These are phyloP conservation scores for Dolichotis patagonum DNA, from an alignment of 2,113 vertebrate species.

Conservation along the genomic window DNA sequence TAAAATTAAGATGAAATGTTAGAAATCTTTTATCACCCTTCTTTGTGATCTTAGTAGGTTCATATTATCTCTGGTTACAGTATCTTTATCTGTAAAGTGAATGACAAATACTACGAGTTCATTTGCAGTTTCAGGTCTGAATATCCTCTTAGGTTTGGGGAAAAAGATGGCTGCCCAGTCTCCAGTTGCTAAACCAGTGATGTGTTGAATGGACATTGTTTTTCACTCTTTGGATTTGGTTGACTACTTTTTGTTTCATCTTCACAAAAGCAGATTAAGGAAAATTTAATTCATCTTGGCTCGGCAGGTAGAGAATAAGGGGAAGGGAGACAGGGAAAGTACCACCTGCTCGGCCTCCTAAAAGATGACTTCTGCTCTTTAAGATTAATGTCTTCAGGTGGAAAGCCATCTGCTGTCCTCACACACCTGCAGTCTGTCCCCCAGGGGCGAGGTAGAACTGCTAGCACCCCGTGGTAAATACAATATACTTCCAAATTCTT, in stretches of 20 bases:
- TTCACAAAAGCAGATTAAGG: conserved; percentile 3
- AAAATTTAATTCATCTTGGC: conserved; percentile 57
- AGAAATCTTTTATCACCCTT: neutral
- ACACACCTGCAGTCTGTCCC: neutral
- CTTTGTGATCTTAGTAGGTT: neutral
- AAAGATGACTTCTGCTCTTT: conserved; percentile 37
- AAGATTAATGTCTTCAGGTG: conserved; percentile 61
- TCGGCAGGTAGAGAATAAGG: neutral
- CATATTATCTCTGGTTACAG: neutral
- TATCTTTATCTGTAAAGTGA: neutral
- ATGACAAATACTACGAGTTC: neutral
- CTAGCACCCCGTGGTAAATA: neutral
- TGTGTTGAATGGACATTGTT: neutral
- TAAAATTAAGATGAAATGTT: neutral
- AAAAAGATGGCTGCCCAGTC: neutral
- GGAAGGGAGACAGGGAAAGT: neutral
- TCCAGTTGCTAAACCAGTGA: neutral
- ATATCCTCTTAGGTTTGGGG: neutral
- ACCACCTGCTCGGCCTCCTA: conserved; percentile 57
- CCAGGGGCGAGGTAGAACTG: neutral
- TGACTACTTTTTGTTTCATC: conserved; percentile 15
- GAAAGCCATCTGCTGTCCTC: conserved; percentile 54
- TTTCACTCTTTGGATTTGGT: neutral
- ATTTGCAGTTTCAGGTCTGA: conserved; percentile 6
- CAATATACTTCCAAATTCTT: neutral